Evolutionary conservation across 2,888 invertebrate genomes (phyloP).

Genomic region (Drosophila conformis): DNA sequence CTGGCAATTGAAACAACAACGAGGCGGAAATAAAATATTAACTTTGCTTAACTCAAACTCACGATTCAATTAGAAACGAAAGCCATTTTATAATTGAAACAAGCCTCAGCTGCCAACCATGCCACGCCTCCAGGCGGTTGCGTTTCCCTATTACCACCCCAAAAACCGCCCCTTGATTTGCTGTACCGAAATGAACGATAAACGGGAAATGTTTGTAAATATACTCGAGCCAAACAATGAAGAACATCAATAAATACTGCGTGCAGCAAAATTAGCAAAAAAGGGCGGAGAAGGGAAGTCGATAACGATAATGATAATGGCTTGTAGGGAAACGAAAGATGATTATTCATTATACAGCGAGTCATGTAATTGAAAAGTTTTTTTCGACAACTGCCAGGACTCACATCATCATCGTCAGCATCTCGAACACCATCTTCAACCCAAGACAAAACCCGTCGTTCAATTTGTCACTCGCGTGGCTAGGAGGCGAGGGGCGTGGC

Average conservation of each 20-base stretch:
- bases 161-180: slow-evolving; percentile 18
- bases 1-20: slow-evolving; percentile 59
- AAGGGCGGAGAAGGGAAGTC: background rate
- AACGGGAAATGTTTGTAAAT: slow-evolving; percentile 30
- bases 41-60: slow-evolving; percentile 68
- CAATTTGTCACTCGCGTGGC: slow-evolving; percentile 73
- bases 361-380: slow-evolving; percentile 75
- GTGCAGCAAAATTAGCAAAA: slow-evolving; percentile 26
- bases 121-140: slow-evolving; percentile 15
- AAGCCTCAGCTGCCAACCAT: slow-evolving; percentile 30
- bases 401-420: slow-evolving; percentile 28
- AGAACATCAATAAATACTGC: slow-evolving; percentile 66
- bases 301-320: slow-evolving; percentile 45
- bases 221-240: slow-evolving; percentile 43
- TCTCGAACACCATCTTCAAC: slow-evolving; percentile 15
- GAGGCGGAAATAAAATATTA: slow-evolving; percentile 75
- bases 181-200: slow-evolving; percentile 15
- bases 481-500: slow-evolving; percentile 54
- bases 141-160: background rate
- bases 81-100: slow-evolving; percentile 83
- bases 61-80: slow-evolving; percentile 80
- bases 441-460: slow-evolving; percentile 55
- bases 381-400: slow-evolving; percentile 24
- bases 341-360: slow-evolving; percentile 52
- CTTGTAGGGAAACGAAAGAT: slow-evolving; percentile 25